A percentile compares a stretch with the other conserved stretches of the same genome.
phyloP scores from a whole-genome alignment of 2,113 vertebrate species.

The Montifringilla adamsi region DNA sequence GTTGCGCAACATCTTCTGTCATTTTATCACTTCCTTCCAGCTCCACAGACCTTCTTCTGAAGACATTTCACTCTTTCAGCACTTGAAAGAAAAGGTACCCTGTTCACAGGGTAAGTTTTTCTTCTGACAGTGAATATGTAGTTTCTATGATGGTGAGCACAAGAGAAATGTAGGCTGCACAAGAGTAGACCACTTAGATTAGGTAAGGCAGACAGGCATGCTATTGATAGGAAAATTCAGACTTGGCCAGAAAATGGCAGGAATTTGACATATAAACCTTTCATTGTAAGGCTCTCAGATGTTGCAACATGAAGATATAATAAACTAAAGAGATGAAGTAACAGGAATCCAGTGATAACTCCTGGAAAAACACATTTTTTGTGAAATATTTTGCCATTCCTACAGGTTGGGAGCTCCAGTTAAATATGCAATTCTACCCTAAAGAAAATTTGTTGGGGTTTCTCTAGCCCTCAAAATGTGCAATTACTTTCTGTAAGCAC shows the following conservation, averaged over 20 bases:
- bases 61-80: background rate
- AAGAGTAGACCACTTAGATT: background rate
- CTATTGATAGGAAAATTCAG: background rate
- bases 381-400: background rate
- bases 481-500: background rate
- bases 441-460: background rate
- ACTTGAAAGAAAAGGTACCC: background rate
- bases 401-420: background rate
- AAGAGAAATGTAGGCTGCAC: background rate
- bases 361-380: background rate
- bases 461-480: background rate
- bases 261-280: background rate
- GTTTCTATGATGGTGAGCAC: background rate
- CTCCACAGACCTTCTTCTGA: background rate
- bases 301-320: background rate
- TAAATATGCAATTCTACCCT: background rate
- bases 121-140: background rate
- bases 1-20: background rate
- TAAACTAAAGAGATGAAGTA: background rate
- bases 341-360: background rate
- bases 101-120: background rate
- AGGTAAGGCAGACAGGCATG: background rate
- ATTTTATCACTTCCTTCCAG: background rate
- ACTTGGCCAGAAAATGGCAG: background rate
- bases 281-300: background rate